Conservation (phyloP, 1,140 invertebrate species). For the Acromyrmex heyeri region DNA sequence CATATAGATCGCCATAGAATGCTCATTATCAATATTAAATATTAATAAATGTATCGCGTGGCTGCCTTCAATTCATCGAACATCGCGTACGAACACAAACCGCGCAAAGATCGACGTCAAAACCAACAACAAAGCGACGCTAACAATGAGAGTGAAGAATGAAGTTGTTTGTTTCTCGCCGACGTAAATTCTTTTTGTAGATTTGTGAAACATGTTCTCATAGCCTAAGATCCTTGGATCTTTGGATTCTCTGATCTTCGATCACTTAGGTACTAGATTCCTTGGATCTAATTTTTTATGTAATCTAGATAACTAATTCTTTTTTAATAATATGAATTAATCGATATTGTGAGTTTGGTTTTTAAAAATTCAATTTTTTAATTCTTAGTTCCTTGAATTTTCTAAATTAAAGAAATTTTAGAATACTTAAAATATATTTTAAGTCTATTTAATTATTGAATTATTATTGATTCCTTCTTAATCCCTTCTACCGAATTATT, state of each 20-base stretch:
- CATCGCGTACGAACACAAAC: conserved; percentile 43
- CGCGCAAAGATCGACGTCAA: conserved; percentile 40
- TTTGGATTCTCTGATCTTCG: conserved; percentile 43
- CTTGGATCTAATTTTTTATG: neutral
- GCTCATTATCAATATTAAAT: conserved; percentile 55
- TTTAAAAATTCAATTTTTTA: neutral
- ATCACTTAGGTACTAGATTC: conserved; percentile 39
- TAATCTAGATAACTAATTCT: conserved; percentile 5
- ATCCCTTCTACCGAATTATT: neutral
- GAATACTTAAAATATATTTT: neutral
- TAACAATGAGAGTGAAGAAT: conserved; percentile 13
- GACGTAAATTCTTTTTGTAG: conserved; percentile 56
- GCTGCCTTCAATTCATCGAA: conserved; percentile 59
- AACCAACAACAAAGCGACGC: conserved; percentile 39
- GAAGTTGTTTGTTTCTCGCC: conserved; percentile 46
- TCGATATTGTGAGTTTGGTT: neutral
- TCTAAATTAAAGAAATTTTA: conserved; percentile 14
- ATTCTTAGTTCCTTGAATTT: neutral
- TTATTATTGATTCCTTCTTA: neutral
- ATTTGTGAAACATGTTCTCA: conserved; percentile 40
- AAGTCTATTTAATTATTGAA: neutral
- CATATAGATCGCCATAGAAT: conserved; percentile 52
- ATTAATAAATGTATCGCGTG: conserved; percentile 49
- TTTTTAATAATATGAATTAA: neutral
- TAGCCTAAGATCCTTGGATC: conserved; percentile 59